Evolutionary conservation across 1,140 invertebrate species (phyloP).

Genomic region (Ephestia elutella): DNA sequence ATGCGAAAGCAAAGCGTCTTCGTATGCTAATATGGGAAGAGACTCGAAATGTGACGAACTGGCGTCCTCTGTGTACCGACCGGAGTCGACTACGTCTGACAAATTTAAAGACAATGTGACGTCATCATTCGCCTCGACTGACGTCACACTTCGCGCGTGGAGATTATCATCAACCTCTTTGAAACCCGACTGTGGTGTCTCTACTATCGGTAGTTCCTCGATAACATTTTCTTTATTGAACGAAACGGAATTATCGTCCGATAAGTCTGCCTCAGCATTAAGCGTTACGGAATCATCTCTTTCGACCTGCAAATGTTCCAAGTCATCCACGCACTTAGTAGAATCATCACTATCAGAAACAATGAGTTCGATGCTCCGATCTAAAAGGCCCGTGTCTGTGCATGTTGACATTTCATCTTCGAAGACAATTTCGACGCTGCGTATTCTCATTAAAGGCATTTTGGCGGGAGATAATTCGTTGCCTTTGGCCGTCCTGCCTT

Average conservation of each 20-base stretch:
- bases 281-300: constrained; percentile 55
- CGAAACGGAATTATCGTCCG: constrained; percentile 52
- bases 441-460: constrained; percentile 66
- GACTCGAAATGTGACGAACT: constrained; percentile 52
- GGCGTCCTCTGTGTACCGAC: constrained; percentile 59
- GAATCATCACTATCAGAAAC: constrained; percentile 59
- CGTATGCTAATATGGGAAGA: constrained; percentile 33
- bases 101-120: constrained; percentile 45
- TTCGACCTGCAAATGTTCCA: constrained; percentile 46
- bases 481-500: constrained; percentile 48
- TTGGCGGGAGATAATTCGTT: constrained; percentile 60
- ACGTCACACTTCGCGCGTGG: constrained; percentile 22
- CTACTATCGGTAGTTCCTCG: constrained; percentile 18
- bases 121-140: constrained; percentile 26
- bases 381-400: constrained; percentile 49
- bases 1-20: constrained; percentile 59
- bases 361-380: constrained; percentile 51
- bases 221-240: constrained; percentile 27
- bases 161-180: constrained; percentile 20
- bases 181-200: constrained; percentile 18
- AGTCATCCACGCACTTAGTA: constrained; percentile 59
- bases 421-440: constrained; percentile 67
- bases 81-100: constrained; percentile 57
- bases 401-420: constrained; percentile 66
- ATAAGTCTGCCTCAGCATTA: constrained; percentile 57